Base-by-base conservation (phyloP, 2,888 invertebrate species). In the Corbicula japonica region DNA sequence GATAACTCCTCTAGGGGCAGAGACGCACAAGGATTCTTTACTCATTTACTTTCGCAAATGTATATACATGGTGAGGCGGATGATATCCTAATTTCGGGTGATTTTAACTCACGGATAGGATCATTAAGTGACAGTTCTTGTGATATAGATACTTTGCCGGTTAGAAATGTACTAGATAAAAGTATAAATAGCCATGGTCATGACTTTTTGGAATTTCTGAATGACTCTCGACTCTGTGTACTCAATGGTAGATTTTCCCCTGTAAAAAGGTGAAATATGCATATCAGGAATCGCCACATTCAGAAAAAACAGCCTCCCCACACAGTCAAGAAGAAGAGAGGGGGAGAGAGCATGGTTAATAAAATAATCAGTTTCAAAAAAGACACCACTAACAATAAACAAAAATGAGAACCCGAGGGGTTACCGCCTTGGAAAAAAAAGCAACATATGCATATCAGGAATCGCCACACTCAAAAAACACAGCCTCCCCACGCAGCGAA, bases 1-100 rank as follows among this genome's bases (percentile, higher is more conserved):
- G 65, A 65, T n/a, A 48, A 50, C 28, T 50, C 65, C 18, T 23
- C 35, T n/a, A 34, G 52, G 50, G 65, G 65, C 2, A 30, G 52
- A 30, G 26, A 65, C 30, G 65, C 65, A 50, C n/a, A 12, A 34
- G 52, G 18, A 21, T 44, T 50, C 18, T 50, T 21, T n/a, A 21
- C 54, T 5, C 56, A 68, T 34, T 28, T 68, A 26, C 56, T 54
- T 5, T 28, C 28, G 8, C 54, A 68, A 41, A 68, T 56, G 21
- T 68, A 68, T 61, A 2, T 61, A n/a, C 18, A 41, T n/a, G 10
- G 18, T 18, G 74, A 74, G 5, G n/a, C 44, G 26, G 60, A 74
- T 60, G 61, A 1, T 50, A 50, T 74, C 12, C 52, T 60, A 34
- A 2, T 74, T 18, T 21, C 26, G 21, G 73, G 50, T 0, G 65